Base-by-base conservation (phyloP, 2,797 vertebrate genomes). In the Trematomus bernacchii region DNA sequence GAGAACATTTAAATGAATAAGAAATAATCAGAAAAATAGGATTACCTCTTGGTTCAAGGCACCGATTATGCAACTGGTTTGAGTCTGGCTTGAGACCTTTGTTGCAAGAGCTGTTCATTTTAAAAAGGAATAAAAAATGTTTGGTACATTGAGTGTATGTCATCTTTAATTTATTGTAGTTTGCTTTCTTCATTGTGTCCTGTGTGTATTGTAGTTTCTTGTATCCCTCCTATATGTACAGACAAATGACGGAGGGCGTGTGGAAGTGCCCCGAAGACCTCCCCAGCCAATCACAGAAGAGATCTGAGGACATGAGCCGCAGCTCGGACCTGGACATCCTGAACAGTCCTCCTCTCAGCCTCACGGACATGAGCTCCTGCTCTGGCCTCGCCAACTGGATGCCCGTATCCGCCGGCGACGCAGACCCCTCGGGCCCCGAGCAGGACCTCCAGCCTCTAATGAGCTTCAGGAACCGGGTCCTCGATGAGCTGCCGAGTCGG, bases 231-330 rank as follows among this genome's bases (percentile, higher is more conserved):
- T 79, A 51, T 88, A 47, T 72, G 57, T 80, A 51, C 94, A 98
- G 97, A 92, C 97, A 98, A 93, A 95, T 97, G 82, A 96, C 97
- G 0, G 97, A 98, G 75, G 96, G 96, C 0, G 87, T 94, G 53
- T 97, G 97, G 97, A 96, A 94, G 65, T 88, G 95, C 10, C 93
- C 95, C 0, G 92, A 95, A 59, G 96, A 93, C 85, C 92, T 96
- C 62, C 83, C 95, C 71, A 93, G 73, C 87, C 96, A 96, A 54
- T 93, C 94, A 10, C 94, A 95, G 63, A 98, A 97, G 91, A 94
- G 95, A 57, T 79, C 91, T 10, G 93, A 95, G 0, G 97, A 98
- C 66, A 91, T 94, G 85, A 80, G 90, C 74, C 96, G 95, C 75
- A 92, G 83, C 84, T 87, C 96, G 14, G 96, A 97, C 55, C 91